Percentiles rank a stretch among this genome's conserved stretches.
These are phyloP conservation scores for Phalacrocorax pelagicus DNA, from an alignment of 2,113 vertebrate genomes.

Conservation along the genomic window DNA sequence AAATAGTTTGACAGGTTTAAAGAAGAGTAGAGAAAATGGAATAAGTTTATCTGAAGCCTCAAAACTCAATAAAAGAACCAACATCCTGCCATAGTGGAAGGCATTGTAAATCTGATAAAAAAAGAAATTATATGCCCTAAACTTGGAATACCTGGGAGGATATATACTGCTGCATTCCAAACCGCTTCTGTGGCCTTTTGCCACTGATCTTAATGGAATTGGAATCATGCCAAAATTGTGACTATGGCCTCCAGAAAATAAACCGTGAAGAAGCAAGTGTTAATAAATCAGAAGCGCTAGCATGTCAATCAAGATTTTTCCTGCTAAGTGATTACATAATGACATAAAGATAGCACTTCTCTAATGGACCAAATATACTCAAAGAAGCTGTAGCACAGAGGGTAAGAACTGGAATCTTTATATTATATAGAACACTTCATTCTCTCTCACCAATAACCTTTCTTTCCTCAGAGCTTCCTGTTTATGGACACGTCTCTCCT, in stretches of 20 bases:
- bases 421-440: background rate
- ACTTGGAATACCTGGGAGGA: background rate
- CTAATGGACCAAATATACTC: background rate
- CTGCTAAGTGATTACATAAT: background rate
- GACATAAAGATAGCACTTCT: background rate
- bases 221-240: constrained; percentile 2
- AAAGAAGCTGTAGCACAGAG: background rate
- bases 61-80: background rate
- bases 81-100: background rate
- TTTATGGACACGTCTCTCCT: background rate
- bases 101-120: constrained; percentile 23
- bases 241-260: background rate
- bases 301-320: background rate
- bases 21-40: constrained; percentile 12
- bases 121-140: background rate
- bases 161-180: background rate
- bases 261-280: background rate
- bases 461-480: background rate
- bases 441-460: background rate
- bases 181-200: background rate
- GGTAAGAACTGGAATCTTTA: background rate
- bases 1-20: background rate
- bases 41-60: background rate
- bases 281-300: constrained; percentile 3
- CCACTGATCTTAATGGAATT: constrained; percentile 22